Conservation (phyloP, 2,113 vertebrate species). For the Psittacara wagleri region DNA sequence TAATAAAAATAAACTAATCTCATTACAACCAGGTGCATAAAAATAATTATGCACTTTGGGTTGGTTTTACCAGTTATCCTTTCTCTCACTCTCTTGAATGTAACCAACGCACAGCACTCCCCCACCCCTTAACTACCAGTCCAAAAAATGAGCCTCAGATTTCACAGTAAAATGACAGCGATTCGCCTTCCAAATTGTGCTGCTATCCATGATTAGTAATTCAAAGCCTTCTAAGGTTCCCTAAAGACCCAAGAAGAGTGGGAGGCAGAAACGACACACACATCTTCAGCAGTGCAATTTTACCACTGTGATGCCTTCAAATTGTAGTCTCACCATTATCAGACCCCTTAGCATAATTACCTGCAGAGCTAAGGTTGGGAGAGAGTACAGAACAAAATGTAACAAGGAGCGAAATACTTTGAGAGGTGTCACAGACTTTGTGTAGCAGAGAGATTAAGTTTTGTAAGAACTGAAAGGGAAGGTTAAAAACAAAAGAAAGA, state of each 20-base stretch:
- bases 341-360: not conserved
- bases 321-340: not conserved
- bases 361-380: not conserved
- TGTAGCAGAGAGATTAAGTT: not conserved
- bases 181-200: conserved; percentile 35
- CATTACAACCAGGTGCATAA: not conserved
- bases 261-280: conserved; percentile 1
- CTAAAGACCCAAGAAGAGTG: conserved; percentile 6
- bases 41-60: not conserved
- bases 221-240: not conserved
- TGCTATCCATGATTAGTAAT: not conserved
- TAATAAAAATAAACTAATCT: not conserved
- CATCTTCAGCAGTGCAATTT: conserved; percentile 1
- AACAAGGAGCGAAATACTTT: not conserved
- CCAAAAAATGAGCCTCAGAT: not conserved
- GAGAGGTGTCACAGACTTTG: fast-evolving
- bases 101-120: not conserved
- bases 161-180: not conserved
- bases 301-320: not conserved
- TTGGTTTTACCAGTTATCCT: not conserved
- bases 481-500: not conserved
- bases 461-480: not conserved
- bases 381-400: not conserved
- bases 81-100: not conserved
- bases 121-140: not conserved